A percentile compares a stretch with the other conserved stretches of the same genome.
Evolutionary conservation across 2,113 vertebrate genomes (phyloP).

Genomic region (Pantherophis guttatus): DNA sequence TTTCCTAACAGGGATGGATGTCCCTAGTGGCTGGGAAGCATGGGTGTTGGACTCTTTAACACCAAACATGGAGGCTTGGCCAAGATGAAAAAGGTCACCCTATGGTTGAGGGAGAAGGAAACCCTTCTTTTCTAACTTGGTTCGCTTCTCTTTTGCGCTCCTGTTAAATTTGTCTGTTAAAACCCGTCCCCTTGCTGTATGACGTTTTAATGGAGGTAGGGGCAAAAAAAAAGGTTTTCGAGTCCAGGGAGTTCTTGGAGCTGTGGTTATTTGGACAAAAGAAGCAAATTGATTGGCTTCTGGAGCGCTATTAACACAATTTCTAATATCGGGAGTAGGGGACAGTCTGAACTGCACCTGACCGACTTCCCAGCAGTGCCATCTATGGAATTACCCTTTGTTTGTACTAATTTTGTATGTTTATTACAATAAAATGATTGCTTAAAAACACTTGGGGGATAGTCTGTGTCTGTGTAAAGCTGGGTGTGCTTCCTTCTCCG

Average conservation of each 20-base stretch:
- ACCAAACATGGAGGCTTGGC: not conserved
- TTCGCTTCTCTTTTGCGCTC: not conserved
- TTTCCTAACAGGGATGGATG: not conserved
- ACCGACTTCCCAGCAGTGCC: not conserved
- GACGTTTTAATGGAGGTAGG: not conserved
- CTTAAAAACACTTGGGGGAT: not conserved
- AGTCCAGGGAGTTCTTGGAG: not conserved
- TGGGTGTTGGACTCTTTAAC: not conserved
- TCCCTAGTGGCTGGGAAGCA: not conserved
- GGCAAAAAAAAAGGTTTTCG: not conserved
- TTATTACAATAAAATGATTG: not conserved
- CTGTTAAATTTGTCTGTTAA: not conserved
- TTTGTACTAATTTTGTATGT: conserved; percentile 18
- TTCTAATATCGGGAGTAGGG: not conserved
- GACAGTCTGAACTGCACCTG: not conserved
- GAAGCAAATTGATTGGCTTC: not conserved
- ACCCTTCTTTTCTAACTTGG: not conserved
- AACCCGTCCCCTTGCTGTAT: not conserved
- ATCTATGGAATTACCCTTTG: not conserved
- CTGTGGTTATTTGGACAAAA: not conserved
- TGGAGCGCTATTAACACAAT: not conserved
- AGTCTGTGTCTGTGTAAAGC: not conserved
- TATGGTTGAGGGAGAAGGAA: not conserved
- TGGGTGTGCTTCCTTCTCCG: not conserved
- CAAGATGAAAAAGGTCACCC: not conserved